Evolutionary conservation across 1,140 invertebrate species (phyloP).

Genomic region (Zelostemma sp.): DNA sequence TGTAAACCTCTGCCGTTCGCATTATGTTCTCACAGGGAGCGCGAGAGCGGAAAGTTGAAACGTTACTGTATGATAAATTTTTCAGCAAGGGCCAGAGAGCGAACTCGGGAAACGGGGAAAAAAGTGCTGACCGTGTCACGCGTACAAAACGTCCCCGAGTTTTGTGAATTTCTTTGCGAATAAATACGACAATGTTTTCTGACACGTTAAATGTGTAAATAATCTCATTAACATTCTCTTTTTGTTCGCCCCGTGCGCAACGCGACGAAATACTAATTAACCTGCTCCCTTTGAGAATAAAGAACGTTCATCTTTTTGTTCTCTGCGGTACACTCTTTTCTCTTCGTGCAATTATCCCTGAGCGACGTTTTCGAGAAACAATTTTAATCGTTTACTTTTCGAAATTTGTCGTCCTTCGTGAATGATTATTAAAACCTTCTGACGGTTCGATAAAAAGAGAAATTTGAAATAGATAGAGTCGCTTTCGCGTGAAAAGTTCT

Average conservation of each 20-base stretch:
- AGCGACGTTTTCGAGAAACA: no score
- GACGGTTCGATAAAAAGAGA: no score
- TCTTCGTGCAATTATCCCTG: no score
- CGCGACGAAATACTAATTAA: background rate
- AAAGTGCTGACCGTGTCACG: background rate
- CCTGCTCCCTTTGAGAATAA: background rate
- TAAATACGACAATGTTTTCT: conserved; percentile 6
- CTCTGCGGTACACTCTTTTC: no score
- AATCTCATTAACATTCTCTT: conserved; percentile 18
- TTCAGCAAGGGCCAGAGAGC: background rate
- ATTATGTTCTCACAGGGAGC: background rate
- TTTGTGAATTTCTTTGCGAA: conserved; percentile 2
- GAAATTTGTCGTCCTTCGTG: no score
- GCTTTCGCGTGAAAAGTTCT: no score
- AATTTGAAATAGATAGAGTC: no score
- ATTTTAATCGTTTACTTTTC: no score
- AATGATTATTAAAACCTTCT: no score
- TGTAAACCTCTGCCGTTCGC: background rate
- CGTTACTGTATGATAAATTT: conserved; percentile 11
- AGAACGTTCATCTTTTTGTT: background rate
- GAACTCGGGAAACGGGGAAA: background rate
- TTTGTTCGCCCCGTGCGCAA: background rate
- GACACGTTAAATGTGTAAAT: conserved; percentile 14
- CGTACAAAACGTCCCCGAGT: background rate
- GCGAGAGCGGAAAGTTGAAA: conserved; percentile 9